Percentiles rank a stretch among this genome's conserved stretches.
Evolutionary conservation across 2,113 vertebrate genomes (phyloP).

Genomic region (Archilochus colubris): DNA sequence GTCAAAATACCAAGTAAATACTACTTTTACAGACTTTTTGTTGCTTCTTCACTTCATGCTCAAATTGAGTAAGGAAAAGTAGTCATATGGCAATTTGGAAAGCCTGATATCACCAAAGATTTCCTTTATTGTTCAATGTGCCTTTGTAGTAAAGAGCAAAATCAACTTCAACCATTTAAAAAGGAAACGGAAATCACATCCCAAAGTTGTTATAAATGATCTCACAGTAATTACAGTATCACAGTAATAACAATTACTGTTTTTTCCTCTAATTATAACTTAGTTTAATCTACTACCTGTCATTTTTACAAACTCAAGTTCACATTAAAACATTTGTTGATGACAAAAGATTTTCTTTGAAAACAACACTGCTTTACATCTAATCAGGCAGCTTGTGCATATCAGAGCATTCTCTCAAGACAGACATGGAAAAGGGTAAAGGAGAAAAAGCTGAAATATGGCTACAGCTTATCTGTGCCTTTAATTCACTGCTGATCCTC

Average conservation of each 20-base stretch:
- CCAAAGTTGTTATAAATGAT: conserved; percentile 42
- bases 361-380: conserved; percentile 46
- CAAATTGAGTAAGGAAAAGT: conserved; percentile 41
- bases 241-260: conserved; percentile 60
- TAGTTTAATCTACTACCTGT: conserved; percentile 50
- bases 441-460: conserved; percentile 36
- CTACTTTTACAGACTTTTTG: conserved; percentile 3
- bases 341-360: conserved; percentile 33
- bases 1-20: conserved; percentile 38
- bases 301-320: conserved; percentile 39
- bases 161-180: conserved; percentile 44
- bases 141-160: conserved; percentile 36
- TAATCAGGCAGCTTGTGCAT: conserved; percentile 66
- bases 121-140: conserved; percentile 44
- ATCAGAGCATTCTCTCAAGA: conserved; percentile 46
- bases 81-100: conserved; percentile 44
- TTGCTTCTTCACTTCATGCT: conserved; percentile 29
- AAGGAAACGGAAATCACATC: conserved; percentile 46
- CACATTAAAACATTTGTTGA: conserved; percentile 33
- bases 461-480: conserved; percentile 46
- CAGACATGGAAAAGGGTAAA: conserved; percentile 21
- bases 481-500: conserved; percentile 48
- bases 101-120: conserved; percentile 40
- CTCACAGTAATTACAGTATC: conserved; percentile 56
- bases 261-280: conserved; percentile 55